Evolutionary conservation across 2,113 vertebrate genomes (phyloP).

Genomic region (Climacteris rufus): DNA sequence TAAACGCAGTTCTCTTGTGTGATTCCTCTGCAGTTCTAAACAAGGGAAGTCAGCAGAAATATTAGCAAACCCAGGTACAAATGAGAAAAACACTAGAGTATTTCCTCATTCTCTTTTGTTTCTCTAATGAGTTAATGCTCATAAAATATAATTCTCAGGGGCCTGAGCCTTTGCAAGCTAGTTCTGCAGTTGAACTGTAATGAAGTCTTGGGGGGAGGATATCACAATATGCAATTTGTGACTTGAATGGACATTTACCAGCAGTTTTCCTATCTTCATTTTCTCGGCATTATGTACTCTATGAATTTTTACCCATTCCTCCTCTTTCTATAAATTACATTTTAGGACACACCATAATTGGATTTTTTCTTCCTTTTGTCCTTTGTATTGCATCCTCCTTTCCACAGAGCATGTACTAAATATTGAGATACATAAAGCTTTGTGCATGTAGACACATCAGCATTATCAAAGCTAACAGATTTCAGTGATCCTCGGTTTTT

Average conservation of each 20-base stretch:
- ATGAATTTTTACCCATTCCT: not conserved
- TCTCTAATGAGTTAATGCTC: not conserved
- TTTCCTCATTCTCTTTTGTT: not conserved
- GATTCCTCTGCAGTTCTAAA: constrained; percentile 12
- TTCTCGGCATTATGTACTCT: not conserved
- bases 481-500: not conserved
- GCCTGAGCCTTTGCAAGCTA: not conserved
- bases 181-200: not conserved
- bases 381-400: not conserved
- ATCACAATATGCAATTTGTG: not conserved
- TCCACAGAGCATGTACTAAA: not conserved
- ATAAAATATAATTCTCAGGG: not conserved
- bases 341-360: not conserved
- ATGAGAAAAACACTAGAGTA: not conserved
- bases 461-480: not conserved
- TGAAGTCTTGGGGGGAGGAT: not conserved
- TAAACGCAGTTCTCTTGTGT: not conserved
- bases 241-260: not conserved
- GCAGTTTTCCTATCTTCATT: not conserved
- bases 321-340: not conserved
- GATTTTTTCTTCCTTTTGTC: not conserved
- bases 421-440: not conserved
- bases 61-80: not conserved
- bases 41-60: constrained; percentile 2
- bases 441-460: not conserved